Evolutionary conservation across 2,113 vertebrate species (phyloP).

Genomic region (Aspidoscelis tigris): DNA sequence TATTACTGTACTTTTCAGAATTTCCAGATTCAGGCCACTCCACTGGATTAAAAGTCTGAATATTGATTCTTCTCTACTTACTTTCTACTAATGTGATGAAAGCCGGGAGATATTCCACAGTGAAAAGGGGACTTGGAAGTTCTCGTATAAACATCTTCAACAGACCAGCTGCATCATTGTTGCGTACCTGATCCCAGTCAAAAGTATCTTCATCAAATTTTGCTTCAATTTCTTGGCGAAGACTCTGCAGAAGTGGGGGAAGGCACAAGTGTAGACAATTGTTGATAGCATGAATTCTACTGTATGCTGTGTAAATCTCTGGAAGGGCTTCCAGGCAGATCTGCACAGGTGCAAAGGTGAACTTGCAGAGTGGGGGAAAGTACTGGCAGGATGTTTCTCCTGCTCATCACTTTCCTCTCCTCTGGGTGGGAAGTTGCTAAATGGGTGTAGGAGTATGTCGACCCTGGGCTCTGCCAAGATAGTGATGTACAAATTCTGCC

Average conservation of each 20-base stretch:
- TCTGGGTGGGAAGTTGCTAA: too few relatives aligned
- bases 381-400: too few relatives aligned
- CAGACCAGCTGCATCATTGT: conserved; percentile 91
- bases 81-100: conserved; percentile 87
- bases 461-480: too few relatives aligned
- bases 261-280: conserved; percentile 27
- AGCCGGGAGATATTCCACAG: conserved; percentile 87
- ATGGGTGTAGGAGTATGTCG: too few relatives aligned
- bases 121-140: conserved; percentile 90
- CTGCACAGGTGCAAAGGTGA: too few relatives aligned
- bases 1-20: neutral
- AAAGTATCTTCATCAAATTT: conserved; percentile 85
- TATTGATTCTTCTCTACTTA: conserved; percentile 68
- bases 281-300: neutral
- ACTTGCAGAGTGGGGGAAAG: too few relatives aligned
- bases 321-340: too few relatives aligned
- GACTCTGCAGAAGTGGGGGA: conserved; percentile 75
- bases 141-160: conserved; percentile 96
- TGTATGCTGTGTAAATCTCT: too few relatives aligned
- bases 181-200: conserved; percentile 92
- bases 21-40: neutral
- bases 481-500: too few relatives aligned
- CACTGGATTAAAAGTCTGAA: neutral
- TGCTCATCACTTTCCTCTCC: too few relatives aligned
- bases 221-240: conserved; percentile 89